Percentiles rank a stretch among this genome's conserved stretches.
phyloP scores from a whole-genome alignment of 2,113 vertebrate genomes.

The Pelusios castaneus region DNA sequence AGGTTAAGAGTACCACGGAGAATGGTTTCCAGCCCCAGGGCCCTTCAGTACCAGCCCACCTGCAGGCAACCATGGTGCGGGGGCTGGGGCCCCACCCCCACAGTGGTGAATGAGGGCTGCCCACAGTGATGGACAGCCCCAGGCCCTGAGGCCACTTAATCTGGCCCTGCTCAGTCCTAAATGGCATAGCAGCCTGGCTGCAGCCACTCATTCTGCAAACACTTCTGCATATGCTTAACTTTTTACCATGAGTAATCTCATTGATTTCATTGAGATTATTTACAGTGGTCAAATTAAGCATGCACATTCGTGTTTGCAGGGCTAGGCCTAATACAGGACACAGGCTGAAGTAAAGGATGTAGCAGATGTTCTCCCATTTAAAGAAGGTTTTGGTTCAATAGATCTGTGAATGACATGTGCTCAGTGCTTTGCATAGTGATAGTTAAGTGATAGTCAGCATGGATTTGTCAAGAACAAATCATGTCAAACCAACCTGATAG shows the following conservation, averaged over 20 bases:
- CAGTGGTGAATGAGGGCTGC: no score
- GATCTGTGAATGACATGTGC: neutral
- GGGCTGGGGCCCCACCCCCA: no score
- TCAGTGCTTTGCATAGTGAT: neutral
- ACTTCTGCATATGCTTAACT: constrained; percentile 36
- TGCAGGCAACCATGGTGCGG: no score
- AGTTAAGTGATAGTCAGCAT: no score
- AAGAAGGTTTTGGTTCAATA: neutral
- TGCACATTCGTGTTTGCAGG: neutral
- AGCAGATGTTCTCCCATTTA: neutral
- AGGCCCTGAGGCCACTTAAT: no score
- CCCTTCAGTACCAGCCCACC: no score
- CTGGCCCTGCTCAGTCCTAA: constrained; percentile 10
- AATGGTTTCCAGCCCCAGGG: no score
- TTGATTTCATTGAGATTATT: constrained; percentile 49
- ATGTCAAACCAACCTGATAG: no score
- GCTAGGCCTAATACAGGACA: neutral
- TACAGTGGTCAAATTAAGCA: constrained; percentile 17
- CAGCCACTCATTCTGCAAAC: constrained; percentile 34
- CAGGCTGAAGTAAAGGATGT: neutral
- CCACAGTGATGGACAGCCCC: no score
- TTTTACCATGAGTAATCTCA: constrained; percentile 34
- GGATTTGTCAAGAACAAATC: no score
- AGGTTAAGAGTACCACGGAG: no score
- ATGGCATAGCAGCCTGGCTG: constrained; percentile 12